phyloP scores from a whole-genome alignment of 1,140 invertebrate species.

The Cydia amplana region DNA sequence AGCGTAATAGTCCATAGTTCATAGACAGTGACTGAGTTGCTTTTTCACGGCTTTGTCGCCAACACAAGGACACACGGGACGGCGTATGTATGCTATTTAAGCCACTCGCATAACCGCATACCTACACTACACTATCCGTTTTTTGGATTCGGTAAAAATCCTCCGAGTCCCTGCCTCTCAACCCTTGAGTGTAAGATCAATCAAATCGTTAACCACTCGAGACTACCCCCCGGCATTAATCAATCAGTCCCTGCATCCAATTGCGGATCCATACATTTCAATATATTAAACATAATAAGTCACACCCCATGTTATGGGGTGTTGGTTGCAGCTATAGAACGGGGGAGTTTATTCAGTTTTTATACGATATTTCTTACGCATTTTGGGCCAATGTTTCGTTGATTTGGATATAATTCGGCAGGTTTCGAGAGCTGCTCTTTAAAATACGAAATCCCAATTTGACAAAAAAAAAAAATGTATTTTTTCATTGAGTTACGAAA shows the following conservation, averaged over 20 bases:
- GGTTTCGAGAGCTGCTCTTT: too few species aligned
- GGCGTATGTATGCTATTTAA: too few species aligned
- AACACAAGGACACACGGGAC: too few species aligned
- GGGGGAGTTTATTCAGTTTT: neutral
- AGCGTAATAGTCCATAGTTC: too few species aligned
- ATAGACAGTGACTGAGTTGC: too few species aligned
- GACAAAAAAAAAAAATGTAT: too few species aligned
- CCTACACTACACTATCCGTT: too few species aligned
- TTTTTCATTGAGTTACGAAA: too few species aligned
- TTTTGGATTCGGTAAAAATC: neutral
- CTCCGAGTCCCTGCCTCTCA: neutral
- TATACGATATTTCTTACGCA: neutral
- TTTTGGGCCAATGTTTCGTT: neutral
- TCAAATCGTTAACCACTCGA: slow-evolving; percentile 16
- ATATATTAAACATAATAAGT: slow-evolving; percentile 6
- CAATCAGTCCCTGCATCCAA: slow-evolving; percentile 4
- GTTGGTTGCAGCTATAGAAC: neutral
- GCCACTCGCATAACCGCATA: too few species aligned
- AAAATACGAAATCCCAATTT: too few species aligned
- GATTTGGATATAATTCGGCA: too few species aligned
- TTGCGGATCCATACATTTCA: slow-evolving; percentile 13
- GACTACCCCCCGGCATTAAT: neutral
- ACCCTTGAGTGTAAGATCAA: slow-evolving; percentile 9
- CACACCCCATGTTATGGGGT: neutral
- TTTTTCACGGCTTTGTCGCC: too few species aligned